Evolutionary conservation across 2,797 vertebrate species (phyloP), one percentile per base, ranked within the genome.

Genomic region (Chelonia mydas): DNA sequence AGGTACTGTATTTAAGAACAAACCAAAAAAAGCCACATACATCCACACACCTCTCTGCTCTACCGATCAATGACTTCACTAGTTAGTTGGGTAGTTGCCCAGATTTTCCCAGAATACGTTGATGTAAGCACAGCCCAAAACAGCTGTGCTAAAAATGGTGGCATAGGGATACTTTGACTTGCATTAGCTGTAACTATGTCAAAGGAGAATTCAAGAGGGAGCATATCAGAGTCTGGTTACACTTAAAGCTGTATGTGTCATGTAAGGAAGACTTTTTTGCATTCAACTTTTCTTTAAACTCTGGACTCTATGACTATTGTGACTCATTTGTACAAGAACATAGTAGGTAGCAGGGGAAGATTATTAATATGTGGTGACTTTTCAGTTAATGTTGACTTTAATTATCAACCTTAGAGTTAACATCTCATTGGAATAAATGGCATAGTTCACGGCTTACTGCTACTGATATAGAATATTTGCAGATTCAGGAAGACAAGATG

Each of bases 231-330:
- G 84, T 96, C 31, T 61, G 31, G 59, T 17, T 61, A 61, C 57
- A 59, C 6, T 59, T 28, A 59, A 9, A 12, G n/a, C 21, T 55
- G 33, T 87, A 91, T 86, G 74, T n/a, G 88, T 96, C 86, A 95
- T 11, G 3, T 59, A 93, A 95, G 94, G 7, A 88, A 96, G 90
- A 83, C 84, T 25, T 95, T 10, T 95, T 86, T 55, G 81, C 94
- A 96, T 91, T 96, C 93, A 33, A 78, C 77, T 95, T 96, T 96
- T 89, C 92, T 96, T 96, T 76, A 94, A 84, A 88, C 94, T 90
- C 88, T n/a, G 78, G 84, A 61, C 6, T 33, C 68, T 74, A 55
- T 96, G 90, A 96, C 92, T 93, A 92, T 87, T 11, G 49, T 0
- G 27, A 95, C 84, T 94, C 96, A 97, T 96, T 92, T 93, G 94